Base-by-base conservation (phyloP, 2,797 vertebrate species). In the Macropus fuliginosus region DNA sequence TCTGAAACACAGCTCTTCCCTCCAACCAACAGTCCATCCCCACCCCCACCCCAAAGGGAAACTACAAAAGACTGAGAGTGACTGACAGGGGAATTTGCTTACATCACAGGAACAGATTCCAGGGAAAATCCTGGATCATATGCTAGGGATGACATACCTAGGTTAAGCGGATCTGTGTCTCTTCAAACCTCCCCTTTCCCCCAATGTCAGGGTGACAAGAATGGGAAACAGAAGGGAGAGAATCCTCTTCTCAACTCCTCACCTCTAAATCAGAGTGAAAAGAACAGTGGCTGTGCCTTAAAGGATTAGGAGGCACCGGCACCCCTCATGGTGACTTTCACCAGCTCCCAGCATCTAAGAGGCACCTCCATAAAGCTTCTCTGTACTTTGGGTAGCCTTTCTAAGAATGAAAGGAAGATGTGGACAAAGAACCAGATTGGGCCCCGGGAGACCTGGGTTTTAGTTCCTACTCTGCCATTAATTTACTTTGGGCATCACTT, bases 121-220 rank as follows among this genome's bases (percentile, higher is more conserved):
- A 16, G 89, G 92, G 62, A 96, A 91, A 95, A 97, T 97, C 94
- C 95, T 66, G 55, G 40, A 14, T 94, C 94, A 87, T 13, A 50
- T 92, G 91, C 12, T 90, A 0, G 54, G 0, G 66, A 74, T 55
- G 54, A 16, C 94, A 87, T 46, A 34, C 56, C 87, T 57, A 74
- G 27, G 55, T 93, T 52, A 93, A 94, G 57, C 10, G 21, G 54
- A 55, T n/a, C 54, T 16, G 34, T 57, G 18, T 24, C 56, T 6
- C 11, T 91, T 87, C 40, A 46, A 24, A 54, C 40, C 55, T 31
- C 46, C 34, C 74, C 54, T 10, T 0, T 81, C 50, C 21, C 55
- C 34, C 56, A 2, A 0, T 16, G 8, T 14, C 6, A 50, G 90
- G 57, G 46, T 12, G 9, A 4, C 28, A 31, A 87, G 21, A 46